Percentiles rank a stretch among this genome's conserved stretches.
Evolutionary conservation across 2,113 vertebrate genomes (phyloP).

Genomic region (Tetrao urogallus): DNA sequence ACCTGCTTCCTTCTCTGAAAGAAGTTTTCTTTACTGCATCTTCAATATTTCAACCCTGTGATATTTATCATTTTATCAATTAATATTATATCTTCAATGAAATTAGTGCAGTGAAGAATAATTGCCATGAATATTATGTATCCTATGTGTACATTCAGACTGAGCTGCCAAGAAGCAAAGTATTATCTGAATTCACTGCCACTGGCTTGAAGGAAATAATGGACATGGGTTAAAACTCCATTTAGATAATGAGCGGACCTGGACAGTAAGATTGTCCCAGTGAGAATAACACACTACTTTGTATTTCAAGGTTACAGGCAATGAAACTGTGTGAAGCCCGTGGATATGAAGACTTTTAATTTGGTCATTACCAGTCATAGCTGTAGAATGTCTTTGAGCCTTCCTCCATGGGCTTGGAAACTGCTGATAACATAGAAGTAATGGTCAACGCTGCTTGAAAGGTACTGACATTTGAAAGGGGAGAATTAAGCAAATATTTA

Average conservation of each 20-base stretch:
- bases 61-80: background rate
- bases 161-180: background rate
- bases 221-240: background rate
- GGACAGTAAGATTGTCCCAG: background rate
- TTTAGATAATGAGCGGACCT: background rate
- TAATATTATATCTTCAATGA: conserved; percentile 39
- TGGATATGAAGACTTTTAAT: background rate
- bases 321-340: background rate
- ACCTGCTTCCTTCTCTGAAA: background rate
- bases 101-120: background rate
- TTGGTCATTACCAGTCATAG: background rate
- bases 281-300: background rate
- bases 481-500: background rate
- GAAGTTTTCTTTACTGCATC: background rate
- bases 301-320: background rate
- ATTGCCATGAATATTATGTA: background rate
- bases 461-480: background rate
- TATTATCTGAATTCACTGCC: background rate
- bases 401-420: background rate
- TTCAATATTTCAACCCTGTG: background rate
- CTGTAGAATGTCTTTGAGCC: background rate
- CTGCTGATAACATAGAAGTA: background rate
- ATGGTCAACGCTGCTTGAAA: background rate
- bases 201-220: background rate
- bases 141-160: background rate